Conservation (phyloP, 2,113 vertebrate species). For the Crotalus viridis region DNA sequence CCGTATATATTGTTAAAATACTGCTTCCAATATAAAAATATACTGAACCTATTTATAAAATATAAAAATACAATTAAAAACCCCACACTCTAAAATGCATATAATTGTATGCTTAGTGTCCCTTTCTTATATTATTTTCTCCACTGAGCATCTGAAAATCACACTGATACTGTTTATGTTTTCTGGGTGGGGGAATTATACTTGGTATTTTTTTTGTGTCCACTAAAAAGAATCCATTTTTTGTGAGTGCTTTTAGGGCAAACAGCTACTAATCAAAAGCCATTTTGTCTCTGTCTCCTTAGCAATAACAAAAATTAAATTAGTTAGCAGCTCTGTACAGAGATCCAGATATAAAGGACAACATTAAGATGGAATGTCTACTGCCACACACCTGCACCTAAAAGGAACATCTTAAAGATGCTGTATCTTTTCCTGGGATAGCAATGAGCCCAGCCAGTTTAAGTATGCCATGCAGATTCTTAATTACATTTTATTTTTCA, state of each 20-base stretch:
- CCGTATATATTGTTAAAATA: background rate
- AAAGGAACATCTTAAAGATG: background rate
- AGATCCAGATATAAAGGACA: background rate
- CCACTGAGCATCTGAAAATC: background rate
- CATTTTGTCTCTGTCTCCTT: background rate
- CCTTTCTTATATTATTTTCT: background rate
- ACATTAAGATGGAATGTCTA: background rate
- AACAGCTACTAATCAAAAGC: background rate
- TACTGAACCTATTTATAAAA: background rate
- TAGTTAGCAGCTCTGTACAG: background rate
- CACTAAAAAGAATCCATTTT: background rate
- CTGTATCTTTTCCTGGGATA: background rate
- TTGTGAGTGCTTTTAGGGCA: background rate
- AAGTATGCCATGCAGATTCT: background rate
- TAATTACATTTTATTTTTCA: background rate
- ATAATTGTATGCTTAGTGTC: background rate
- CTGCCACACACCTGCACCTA: background rate
- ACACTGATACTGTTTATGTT: background rate
- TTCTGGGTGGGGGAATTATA: background rate
- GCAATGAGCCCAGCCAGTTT: background rate
- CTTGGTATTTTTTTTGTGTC: background rate
- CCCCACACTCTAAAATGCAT: background rate
- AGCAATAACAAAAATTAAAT: background rate
- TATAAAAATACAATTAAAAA: background rate
- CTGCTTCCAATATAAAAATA: background rate